Evolutionary conservation across 2,113 vertebrate species (phyloP).

Genomic region (Galeopterus variegatus): DNA sequence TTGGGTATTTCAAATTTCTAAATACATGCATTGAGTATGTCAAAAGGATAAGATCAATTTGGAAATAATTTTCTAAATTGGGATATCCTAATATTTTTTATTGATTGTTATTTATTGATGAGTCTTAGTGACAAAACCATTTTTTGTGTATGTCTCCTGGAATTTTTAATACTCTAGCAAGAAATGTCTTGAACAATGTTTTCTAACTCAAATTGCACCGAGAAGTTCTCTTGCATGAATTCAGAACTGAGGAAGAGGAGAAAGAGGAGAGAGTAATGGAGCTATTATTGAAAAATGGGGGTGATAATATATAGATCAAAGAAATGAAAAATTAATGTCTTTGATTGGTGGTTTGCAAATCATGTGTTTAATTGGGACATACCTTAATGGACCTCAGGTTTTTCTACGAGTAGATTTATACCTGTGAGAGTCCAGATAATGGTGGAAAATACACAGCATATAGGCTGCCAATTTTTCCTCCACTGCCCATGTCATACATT

Average conservation of each 20-base stretch:
- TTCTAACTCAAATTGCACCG: neutral
- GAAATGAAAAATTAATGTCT: neutral
- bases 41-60: neutral
- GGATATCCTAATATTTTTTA: neutral
- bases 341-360: neutral
- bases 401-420: neutral
- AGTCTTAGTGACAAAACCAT: neutral
- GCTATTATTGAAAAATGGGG: neutral
- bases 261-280: neutral
- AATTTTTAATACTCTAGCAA: neutral
- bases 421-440: neutral
- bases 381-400: neutral
- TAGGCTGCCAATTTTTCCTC: neutral
- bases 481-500: neutral
- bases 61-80: neutral
- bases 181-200: neutral
- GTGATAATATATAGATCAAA: neutral
- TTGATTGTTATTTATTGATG: neutral
- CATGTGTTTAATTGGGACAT: neutral
- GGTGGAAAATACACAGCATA: neutral
- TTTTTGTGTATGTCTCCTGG: neutral
- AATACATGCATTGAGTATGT: neutral
- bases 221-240: neutral
- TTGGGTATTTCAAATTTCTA: neutral
- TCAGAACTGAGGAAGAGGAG: neutral